Percentiles rank a stretch among this genome's conserved stretches.
These are phyloP conservation scores for Laupala kohalensis DNA, from an alignment of 1,140 invertebrate genomes.

Conservation along the genomic window DNA sequence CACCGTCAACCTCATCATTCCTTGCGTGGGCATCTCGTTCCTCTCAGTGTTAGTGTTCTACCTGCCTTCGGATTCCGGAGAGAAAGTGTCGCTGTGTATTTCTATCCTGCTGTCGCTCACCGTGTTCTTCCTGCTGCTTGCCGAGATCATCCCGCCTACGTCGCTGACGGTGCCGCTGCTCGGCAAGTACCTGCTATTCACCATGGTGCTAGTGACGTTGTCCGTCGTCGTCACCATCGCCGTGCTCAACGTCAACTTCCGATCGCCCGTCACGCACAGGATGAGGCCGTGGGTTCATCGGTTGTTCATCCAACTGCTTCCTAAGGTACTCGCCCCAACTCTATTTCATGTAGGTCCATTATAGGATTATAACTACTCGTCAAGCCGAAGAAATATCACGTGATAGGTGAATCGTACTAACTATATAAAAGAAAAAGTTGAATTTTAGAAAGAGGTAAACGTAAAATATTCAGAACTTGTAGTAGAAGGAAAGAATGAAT, in stretches of 20 bases:
- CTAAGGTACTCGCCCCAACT: too few species aligned
- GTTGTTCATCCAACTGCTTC: slow-evolving; percentile 80
- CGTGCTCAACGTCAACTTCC: slow-evolving; percentile 97
- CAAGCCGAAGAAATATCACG: too few species aligned
- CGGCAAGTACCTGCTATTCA: slow-evolving; percentile 97
- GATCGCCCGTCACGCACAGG: slow-evolving; percentile 91
- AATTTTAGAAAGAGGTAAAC: too few species aligned
- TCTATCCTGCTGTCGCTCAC: slow-evolving; percentile 96
- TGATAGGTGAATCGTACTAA: too few species aligned
- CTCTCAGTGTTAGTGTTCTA: slow-evolving; percentile 97
- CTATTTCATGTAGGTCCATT: slow-evolving; percentile 11
- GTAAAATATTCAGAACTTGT: too few species aligned
- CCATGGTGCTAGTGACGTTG: slow-evolving; percentile 96
- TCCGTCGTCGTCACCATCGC: slow-evolving; percentile 97
- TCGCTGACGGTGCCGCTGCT: slow-evolving; percentile 93
- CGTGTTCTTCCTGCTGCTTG: slow-evolving; percentile 95
- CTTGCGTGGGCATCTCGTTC: slow-evolving; percentile 92
- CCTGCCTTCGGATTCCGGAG: slow-evolving; percentile 92
- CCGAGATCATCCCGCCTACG: slow-evolving; percentile 98
- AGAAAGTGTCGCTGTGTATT: slow-evolving; percentile 94
- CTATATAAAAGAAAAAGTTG: too few species aligned
- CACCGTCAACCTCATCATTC: slow-evolving; percentile 92
- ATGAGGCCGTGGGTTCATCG: slow-evolving; percentile 82
- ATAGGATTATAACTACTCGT: too few species aligned
- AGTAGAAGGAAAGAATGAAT: too few species aligned